Conservation (phyloP, 2,113 vertebrate genomes). For the Centropus unirufus region DNA sequence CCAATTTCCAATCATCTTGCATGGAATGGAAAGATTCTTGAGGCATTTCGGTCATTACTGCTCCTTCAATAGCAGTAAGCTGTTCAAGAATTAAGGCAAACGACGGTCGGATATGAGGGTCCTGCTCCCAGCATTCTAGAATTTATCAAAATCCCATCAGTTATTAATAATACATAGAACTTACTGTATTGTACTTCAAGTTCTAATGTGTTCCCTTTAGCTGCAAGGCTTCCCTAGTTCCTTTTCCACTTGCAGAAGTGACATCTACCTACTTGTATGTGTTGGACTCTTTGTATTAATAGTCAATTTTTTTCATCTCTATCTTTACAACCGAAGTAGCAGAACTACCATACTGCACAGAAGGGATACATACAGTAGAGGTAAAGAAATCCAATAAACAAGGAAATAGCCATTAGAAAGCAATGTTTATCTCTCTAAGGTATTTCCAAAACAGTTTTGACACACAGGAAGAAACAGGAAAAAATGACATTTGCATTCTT, state of each 20-base stretch:
- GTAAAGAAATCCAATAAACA: background rate
- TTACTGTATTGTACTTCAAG: background rate
- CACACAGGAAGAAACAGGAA: background rate
- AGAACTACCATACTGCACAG: background rate
- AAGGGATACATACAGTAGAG: background rate
- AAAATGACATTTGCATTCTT: background rate
- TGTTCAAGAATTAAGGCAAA: slow-evolving; percentile 95
- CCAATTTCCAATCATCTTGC: slow-evolving; percentile 98
- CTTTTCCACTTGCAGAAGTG: background rate
- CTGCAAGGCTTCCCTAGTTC: background rate
- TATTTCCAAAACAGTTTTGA: background rate
- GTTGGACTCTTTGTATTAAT: background rate
- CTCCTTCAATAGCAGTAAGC: slow-evolving; percentile 90
- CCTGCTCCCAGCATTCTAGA: slow-evolving; percentile 95
- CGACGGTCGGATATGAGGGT: slow-evolving; percentile 92
- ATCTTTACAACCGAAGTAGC: background rate
- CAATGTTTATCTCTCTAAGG: background rate
- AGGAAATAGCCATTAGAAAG: background rate
- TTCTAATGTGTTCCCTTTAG: background rate
- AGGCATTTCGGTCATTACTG: slow-evolving; percentile 93
- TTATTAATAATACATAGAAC: background rate
- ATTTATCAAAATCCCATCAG: slow-evolving; percentile 58
- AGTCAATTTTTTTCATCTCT: background rate
- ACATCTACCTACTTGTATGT: background rate
- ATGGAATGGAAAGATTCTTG: slow-evolving; percentile 97